phyloP scores from a whole-genome alignment of 2,888 invertebrate genomes.

The Drosophila trichaetosa region DNA sequence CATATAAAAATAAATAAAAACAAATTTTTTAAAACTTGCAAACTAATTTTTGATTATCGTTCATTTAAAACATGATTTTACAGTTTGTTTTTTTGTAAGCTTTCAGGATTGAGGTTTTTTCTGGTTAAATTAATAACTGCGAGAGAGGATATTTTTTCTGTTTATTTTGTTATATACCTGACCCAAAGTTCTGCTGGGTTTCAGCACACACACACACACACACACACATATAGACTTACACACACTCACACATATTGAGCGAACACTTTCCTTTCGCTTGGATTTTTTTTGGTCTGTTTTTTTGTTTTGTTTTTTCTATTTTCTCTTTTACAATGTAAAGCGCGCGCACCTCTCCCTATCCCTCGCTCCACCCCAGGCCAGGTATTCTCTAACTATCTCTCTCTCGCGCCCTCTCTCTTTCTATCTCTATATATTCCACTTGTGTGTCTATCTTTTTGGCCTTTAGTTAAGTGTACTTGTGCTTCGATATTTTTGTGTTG shows the following conservation, averaged over 20 bases:
- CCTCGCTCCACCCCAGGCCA: slow-evolving; percentile 10
- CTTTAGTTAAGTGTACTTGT: slow-evolving; percentile 75
- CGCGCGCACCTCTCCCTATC: slow-evolving; percentile 14
- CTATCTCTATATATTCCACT: slow-evolving; percentile 10
- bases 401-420: neutral
- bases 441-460: slow-evolving; percentile 64
- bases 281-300: slow-evolving; percentile 21
- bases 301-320: slow-evolving; percentile 28
- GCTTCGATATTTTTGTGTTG: slow-evolving; percentile 74
- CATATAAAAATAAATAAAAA: too few relatives aligned
- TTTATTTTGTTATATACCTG: slow-evolving; percentile 3
- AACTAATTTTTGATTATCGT: neutral
- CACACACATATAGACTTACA: slow-evolving; percentile 4
- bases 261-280: slow-evolving; percentile 54
- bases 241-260: slow-evolving; percentile 26
- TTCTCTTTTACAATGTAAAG: slow-evolving; percentile 61
- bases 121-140: neutral
- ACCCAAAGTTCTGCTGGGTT: slow-evolving; percentile 52
- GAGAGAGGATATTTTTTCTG: slow-evolving; percentile 2
- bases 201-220: slow-evolving; percentile 14
- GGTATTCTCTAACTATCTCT: slow-evolving; percentile 13
- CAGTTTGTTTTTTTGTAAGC: neutral
- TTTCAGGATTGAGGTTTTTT: neutral
- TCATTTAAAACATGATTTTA: slow-evolving; percentile 6
- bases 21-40: neutral